phyloP scores from a whole-genome alignment of 2,113 vertebrate genomes.

The Phylloscopus whistleri region DNA sequence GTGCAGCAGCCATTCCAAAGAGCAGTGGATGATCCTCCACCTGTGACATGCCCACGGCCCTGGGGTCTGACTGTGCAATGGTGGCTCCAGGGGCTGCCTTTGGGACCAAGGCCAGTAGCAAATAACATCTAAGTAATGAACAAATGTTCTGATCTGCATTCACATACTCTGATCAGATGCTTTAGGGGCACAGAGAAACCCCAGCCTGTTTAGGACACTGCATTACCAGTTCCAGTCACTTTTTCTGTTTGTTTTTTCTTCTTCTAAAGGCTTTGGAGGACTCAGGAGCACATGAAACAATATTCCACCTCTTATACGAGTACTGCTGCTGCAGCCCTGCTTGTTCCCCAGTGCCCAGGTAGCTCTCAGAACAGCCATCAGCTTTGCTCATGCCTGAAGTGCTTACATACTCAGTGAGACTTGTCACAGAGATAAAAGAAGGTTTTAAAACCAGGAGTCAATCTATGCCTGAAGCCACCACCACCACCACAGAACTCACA shows the following conservation, averaged over 20 bases:
- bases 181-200: not conserved
- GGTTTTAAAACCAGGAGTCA: not conserved
- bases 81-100: not conserved
- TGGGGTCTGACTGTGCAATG: fast-evolving
- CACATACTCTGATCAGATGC: not conserved
- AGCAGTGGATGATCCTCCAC: not conserved
- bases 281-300: not conserved
- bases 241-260: not conserved
- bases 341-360: not conserved
- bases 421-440: not conserved
- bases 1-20: not conserved
- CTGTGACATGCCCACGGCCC: fast-evolving
- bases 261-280: not conserved
- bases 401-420: not conserved
- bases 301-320: not conserved
- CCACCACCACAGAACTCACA: not conserved
- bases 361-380: not conserved
- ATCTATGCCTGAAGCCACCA: not conserved
- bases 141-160: not conserved
- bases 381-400: not conserved
- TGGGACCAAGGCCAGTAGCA: not conserved
- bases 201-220: not conserved
- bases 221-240: not conserved
- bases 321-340: not conserved
- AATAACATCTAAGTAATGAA: not conserved